phyloP scores from a whole-genome alignment of 2,888 invertebrate species.

The Aphelenchoides bicaudatus region DNA sequence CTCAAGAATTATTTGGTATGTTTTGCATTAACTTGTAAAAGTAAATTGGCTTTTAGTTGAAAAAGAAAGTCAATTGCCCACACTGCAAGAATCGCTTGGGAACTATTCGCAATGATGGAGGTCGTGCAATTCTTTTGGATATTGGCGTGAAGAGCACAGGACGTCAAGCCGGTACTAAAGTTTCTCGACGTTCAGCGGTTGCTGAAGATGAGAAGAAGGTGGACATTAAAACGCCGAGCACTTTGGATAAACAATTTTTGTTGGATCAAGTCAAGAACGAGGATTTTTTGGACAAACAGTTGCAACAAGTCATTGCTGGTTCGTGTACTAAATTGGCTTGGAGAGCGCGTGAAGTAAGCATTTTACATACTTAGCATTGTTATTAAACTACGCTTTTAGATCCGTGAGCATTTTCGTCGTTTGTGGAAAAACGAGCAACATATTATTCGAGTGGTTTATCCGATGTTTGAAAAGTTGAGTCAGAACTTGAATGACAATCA shows the following conservation, averaged over 20 bases:
- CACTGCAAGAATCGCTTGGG: slow-evolving; percentile 53
- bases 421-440: slow-evolving; percentile 74
- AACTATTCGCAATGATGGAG: slow-evolving; percentile 48
- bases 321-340: slow-evolving; percentile 47
- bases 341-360: slow-evolving; percentile 57
- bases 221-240: slow-evolving; percentile 15
- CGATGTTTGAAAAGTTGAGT: slow-evolving; percentile 40
- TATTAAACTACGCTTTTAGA: too few relatives aligned
- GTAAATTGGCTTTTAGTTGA: slow-evolving; percentile 36
- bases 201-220: slow-evolving; percentile 15
- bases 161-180: slow-evolving; percentile 10
- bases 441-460: slow-evolving; percentile 47
- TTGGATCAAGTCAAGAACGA: slow-evolving; percentile 11
- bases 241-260: slow-evolving; percentile 11
- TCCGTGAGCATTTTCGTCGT: slow-evolving; percentile 68
- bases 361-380: too few relatives aligned
- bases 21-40: background rate
- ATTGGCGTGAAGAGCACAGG: slow-evolving; percentile 31
- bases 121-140: slow-evolving; percentile 47
- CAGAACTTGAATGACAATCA: slow-evolving; percentile 6
- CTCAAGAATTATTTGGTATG: slow-evolving; percentile 39
- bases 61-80: slow-evolving; percentile 48
- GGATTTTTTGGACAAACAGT: slow-evolving; percentile 34
- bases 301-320: slow-evolving; percentile 45
- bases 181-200: slow-evolving; percentile 4